Percentiles rank a stretch among this genome's conserved stretches.
Conservation (phyloP, 1,140 invertebrate species). For the Proales similis region DNA sequence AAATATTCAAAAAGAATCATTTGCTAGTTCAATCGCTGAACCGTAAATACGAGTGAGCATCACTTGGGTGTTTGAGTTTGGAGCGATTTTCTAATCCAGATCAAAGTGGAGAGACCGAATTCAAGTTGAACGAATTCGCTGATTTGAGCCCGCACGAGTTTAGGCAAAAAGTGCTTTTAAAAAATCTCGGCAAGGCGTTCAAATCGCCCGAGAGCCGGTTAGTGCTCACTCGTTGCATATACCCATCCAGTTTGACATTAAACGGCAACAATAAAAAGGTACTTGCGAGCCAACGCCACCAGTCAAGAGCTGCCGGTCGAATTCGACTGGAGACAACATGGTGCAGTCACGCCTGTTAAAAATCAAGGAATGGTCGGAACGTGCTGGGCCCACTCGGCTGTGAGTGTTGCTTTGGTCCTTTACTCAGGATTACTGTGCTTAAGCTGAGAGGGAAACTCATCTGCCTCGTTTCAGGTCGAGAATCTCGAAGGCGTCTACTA, state of each 20-base stretch:
- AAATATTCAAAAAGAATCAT: slow-evolving; percentile 41
- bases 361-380: slow-evolving; percentile 49
- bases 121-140: slow-evolving; percentile 44
- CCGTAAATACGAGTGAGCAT: slow-evolving; percentile 39
- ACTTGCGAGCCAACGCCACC: background rate
- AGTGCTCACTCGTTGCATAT: background rate
- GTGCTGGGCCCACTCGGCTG: slow-evolving; percentile 48
- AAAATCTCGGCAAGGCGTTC: slow-evolving; percentile 39
- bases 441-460: background rate
- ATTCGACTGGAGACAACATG: slow-evolving; percentile 47
- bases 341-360: slow-evolving; percentile 53
- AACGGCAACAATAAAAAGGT: background rate
- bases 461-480: slow-evolving; percentile 32
- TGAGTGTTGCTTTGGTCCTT: background rate
- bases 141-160: slow-evolving; percentile 43
- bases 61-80: background rate
- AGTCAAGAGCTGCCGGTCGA: background rate
- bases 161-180: slow-evolving; percentile 42
- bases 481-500: slow-evolving; percentile 48
- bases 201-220: background rate
- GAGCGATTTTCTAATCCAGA: background rate
- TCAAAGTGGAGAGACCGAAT: slow-evolving; percentile 24
- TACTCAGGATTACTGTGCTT: background rate
- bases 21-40: slow-evolving; percentile 41
- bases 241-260: too few species aligned